A percentile compares a stretch with the other conserved stretches of the same genome.
These are phyloP conservation scores for Papilio polytes DNA, from an alignment of 1,140 invertebrate genomes.

Conservation along the genomic window DNA sequence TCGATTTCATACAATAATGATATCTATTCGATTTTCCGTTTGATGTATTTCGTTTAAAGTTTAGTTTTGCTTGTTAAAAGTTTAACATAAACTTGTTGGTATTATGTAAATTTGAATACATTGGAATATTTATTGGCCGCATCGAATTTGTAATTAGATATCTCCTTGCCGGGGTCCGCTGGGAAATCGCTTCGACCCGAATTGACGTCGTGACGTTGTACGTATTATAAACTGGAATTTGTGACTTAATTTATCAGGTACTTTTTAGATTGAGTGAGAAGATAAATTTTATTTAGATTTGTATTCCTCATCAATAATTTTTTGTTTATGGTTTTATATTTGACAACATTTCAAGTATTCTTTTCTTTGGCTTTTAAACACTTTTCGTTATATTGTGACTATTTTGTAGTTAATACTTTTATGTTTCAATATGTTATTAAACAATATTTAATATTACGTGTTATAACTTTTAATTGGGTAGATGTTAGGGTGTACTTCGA, in stretches of 20 bases:
- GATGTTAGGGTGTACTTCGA: conserved; percentile 58
- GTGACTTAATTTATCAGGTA: conserved; percentile 37
- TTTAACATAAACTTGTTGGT: conserved; percentile 44
- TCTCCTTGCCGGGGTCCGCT: conserved; percentile 56
- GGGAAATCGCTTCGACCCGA: conserved; percentile 69
- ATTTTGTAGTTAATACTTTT: background rate
- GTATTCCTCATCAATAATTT: background rate
- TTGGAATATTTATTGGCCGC: conserved; percentile 79
- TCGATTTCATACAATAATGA: conserved; percentile 55
- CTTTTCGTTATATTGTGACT: too few species aligned
- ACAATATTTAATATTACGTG: conserved; percentile 55
- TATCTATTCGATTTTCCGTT: background rate
- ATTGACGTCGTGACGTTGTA: conserved; percentile 63
- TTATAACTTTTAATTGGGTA: conserved; percentile 74
- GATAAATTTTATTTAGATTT: background rate
- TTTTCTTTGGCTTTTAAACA: too few species aligned
- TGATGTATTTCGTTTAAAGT: conserved; percentile 42
- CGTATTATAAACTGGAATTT: conserved; percentile 52
- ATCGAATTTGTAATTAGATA: conserved; percentile 78
- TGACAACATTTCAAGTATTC: too few species aligned
- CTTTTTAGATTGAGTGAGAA: background rate
- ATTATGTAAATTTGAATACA: conserved; percentile 65
- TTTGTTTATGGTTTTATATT: too few species aligned
- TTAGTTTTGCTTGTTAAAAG: conserved; percentile 43
- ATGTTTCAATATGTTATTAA: background rate